Evolutionary conservation across 2,888 invertebrate species (phyloP), one percentile per base, ranked within the genome.

Genomic region (Sinodicranocentrus sp.): DNA sequence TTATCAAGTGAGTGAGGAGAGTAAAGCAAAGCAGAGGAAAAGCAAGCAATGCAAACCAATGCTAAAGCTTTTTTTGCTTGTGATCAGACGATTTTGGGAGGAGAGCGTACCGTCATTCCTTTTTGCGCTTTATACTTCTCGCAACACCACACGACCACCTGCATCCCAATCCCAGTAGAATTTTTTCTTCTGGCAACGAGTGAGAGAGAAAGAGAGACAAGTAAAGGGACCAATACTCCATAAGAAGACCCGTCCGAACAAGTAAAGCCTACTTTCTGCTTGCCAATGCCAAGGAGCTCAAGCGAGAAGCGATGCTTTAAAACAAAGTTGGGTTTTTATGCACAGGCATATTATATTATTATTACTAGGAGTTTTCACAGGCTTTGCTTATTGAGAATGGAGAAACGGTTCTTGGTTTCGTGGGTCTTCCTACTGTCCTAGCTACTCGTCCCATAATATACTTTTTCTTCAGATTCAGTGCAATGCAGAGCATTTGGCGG

Each of bases 81-180:
- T 71, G 54, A 15, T 25, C 70, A 33, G 57, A 33, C 33, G 57
- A 54, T 25, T n/a, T n/a, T n/a, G n/a, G n/a, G n/a, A n/a, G 59
- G n/a, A 39, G 33, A 57, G 8, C 39, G n/a, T 17, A 63, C 39
- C 10, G 10, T 10, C 28, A 6, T 39, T 39, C 43, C 59, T 68
- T 39, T 43, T 26, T 68, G 68, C 52, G 54, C 28, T 65, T 75
- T 54, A 33, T 59, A 59, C 17, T 6, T 5, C 52, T 17, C 13
- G 13, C 39, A 39, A 13, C 33, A 19, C 68, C 59, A 78, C 68
- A 54, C 71, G 79, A 79, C 79, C 79, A 79, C 79, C 79, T 79
- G 79, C 79, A 79, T 79, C 79, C 71, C 79, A 72, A 79, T 79
- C 79, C 71, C 79, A 72, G 72, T 65, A 79, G 79, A 72, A 52